Evolutionary conservation across 2,113 vertebrate species (phyloP).

Genomic region (Leptodactylus fuscus): DNA sequence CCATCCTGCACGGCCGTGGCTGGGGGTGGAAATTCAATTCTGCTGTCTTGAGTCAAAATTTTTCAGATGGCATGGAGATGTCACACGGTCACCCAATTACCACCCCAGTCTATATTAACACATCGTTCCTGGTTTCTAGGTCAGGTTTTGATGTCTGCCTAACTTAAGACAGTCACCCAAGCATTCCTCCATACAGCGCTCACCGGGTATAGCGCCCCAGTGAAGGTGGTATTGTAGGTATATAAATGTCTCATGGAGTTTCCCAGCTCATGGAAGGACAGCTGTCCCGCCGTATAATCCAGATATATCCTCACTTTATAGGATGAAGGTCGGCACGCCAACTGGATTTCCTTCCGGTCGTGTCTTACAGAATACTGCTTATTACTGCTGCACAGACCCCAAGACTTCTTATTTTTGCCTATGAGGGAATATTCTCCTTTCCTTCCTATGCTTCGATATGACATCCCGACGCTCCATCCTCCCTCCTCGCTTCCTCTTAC

Average conservation of each 20-base stretch:
- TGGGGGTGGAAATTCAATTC: no score
- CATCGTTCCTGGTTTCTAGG: no score
- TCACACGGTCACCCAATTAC: no score
- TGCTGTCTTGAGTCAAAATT: no score
- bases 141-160: no score
- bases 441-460: conserved; percentile 19
- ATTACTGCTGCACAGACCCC: not conserved
- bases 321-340: not conserved
- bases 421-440: not conserved
- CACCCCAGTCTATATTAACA: no score
- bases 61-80: no score
- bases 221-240: conserved; percentile 10
- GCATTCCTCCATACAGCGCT: not conserved
- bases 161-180: not conserved
- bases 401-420: conserved; percentile 4
- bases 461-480: not conserved
- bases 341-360: not conserved
- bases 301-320: conserved; percentile 2
- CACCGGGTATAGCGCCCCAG: not conserved
- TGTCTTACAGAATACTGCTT: conserved; percentile 10
- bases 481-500: not conserved
- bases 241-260: not conserved
- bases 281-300: not conserved
- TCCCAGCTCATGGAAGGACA: conserved; percentile 22
- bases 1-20: no score